Base-by-base conservation (phyloP, 2,113 vertebrate species). In the Otus sunia region DNA sequence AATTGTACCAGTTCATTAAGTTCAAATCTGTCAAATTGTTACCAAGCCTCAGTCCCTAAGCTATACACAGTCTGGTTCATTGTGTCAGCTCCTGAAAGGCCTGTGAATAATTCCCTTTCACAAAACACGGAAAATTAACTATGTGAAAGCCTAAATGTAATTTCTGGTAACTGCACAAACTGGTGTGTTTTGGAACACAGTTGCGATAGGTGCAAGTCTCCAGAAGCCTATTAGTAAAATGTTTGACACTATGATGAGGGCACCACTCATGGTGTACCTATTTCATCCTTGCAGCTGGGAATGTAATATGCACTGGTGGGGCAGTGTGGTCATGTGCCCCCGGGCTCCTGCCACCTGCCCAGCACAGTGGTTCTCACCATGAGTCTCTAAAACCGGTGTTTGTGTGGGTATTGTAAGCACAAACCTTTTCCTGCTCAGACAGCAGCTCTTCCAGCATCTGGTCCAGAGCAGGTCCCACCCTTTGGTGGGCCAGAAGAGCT, bases 271-370 rank as follows among this genome's bases (percentile, higher is more conserved):
- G 16, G 15, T 34, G 47, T 49, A 23, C 12, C n/a, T 19, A 3
- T 53, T 55, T 22, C 52, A 76, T 25, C 34, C 62, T 76, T 25
- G 8, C 18, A 32, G n/a, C 32, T 75, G 52, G n/a, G 19, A 58
- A 12, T 26, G 29, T 6, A 56, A 8, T 26, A 9, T 0, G 0
- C 18, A 7, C 11, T 0, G 9, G 6, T 63, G 49, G 9, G 12
- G 22, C 23, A 52, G 15, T 10, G 34, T 3, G 5, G 10, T 53
- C 56, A 10, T 4, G 7, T 49, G 21, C 25, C 8, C 4, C 30
- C 26, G 29, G 47, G 23, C 39, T 79, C 6, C 62, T 86, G 71
- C 12, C 32, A 7, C 47, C 52, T 59, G 34, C 47, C 43, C 53
- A 32, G 32, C 43, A 75, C 22, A 37, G 39, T 9, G 1, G 8